Percentiles rank a stretch among this genome's conserved stretches.
Conservation (phyloP, 1,140 invertebrate genomes). For the Zaprionus ornatus region DNA sequence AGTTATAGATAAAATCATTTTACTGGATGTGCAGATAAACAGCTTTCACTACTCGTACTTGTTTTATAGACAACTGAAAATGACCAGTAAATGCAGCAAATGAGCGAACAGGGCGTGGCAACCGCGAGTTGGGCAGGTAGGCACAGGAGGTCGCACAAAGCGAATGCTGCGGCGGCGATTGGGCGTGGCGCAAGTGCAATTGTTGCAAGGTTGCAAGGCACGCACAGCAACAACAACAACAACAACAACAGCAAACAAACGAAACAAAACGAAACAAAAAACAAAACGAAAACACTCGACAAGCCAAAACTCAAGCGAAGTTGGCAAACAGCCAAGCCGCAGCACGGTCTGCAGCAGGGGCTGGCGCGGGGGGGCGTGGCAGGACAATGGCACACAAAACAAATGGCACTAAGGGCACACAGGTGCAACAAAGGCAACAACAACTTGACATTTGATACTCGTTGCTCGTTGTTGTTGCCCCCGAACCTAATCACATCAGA, state of each 20-base stretch:
- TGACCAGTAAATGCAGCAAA: not conserved
- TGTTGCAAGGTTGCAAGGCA: constrained; percentile 54
- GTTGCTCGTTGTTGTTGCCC: not conserved
- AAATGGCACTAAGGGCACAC: constrained; percentile 31
- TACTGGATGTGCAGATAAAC: too few species aligned
- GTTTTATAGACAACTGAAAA: too few species aligned
- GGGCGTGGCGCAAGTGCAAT: constrained; percentile 55
- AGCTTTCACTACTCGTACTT: too few species aligned
- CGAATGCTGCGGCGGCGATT: constrained; percentile 43
- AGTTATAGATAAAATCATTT: too few species aligned
- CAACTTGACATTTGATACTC: constrained; percentile 42
- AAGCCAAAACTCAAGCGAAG: constrained; percentile 66
- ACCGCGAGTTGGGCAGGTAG: too few species aligned
- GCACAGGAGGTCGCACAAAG: constrained; percentile 37
- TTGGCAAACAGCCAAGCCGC: constrained; percentile 58
- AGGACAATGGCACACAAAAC: constrained; percentile 47
- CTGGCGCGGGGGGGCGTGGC: not conserved
- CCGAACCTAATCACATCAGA: constrained; percentile 8
- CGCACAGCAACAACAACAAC: constrained; percentile 25
- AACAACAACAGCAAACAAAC: constrained; percentile 31
- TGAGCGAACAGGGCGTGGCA: too few species aligned
- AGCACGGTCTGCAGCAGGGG: not conserved
- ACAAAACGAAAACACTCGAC: constrained; percentile 35
- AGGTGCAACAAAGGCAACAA: constrained; percentile 34
- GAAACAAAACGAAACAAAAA: constrained; percentile 15